Evolutionary conservation across 1,140 invertebrate genomes (phyloP).

Genomic region (Sminthurinus signatus): DNA sequence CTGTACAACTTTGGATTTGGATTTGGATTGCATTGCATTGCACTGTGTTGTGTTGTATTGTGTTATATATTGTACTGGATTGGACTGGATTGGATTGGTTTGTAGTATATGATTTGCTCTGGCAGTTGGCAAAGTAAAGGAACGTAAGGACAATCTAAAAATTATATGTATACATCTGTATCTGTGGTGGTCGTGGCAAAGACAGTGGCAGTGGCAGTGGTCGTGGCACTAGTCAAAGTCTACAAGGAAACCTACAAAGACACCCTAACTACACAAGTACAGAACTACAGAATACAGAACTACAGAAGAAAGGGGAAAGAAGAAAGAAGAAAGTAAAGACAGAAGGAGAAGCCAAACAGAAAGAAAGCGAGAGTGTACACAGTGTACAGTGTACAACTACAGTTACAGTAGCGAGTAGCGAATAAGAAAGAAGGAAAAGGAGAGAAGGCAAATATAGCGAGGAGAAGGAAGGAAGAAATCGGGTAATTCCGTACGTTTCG

Average conservation of each 20-base stretch:
- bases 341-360: constrained; percentile 6
- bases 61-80: no score
- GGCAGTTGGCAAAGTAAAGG: no score
- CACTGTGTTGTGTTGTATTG: no score
- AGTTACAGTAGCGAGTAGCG: neutral
- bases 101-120: no score
- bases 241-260: no score
- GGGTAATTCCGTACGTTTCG: neutral
- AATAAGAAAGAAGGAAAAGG: neutral
- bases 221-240: no score
- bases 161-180: no score
- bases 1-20: no score
- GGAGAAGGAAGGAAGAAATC: neutral
- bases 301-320: neutral
- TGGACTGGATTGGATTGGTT: no score
- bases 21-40: no score
- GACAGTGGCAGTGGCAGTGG: no score
- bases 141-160: constrained; percentile 1
- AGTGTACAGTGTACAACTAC: neutral
- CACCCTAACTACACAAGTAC: neutral
- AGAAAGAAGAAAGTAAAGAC: constrained; percentile 8
- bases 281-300: neutral
- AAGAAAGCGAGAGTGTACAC: neutral
- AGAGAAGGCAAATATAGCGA: neutral
- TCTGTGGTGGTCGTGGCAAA: no score